These are phyloP conservation scores for Agriotes lineatus DNA, from an alignment of 2,888 invertebrate species.

Conservation along the genomic window DNA sequence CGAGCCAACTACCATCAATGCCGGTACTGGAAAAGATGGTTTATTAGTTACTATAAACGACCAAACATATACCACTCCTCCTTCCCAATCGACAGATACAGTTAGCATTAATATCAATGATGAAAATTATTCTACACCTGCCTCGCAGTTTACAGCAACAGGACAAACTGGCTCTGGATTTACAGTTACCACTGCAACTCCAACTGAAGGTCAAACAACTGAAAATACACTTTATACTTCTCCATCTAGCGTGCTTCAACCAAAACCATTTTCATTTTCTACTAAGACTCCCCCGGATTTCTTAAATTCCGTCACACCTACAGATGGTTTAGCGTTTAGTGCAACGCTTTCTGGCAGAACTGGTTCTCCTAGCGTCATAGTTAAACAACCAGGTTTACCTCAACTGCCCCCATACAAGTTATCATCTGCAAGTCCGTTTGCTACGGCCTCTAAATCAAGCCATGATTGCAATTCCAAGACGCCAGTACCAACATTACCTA, in stretches of 20 bases:
- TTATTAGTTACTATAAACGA: not conserved
- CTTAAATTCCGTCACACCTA: not conserved
- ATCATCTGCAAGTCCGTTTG: conserved; percentile 62
- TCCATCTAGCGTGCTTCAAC: conserved; percentile 33
- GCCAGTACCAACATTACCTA: conserved; percentile 53
- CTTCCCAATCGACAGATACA: not conserved
- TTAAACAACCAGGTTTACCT: not conserved
- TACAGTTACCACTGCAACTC: conserved; percentile 23
- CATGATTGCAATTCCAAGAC: conserved; percentile 44
- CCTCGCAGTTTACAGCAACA: not conserved
- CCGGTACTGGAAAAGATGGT: not conserved
- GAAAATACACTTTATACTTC: not conserved
- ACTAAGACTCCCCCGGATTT: not conserved
- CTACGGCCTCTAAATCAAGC: conserved; percentile 19
- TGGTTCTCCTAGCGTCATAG: not conserved
- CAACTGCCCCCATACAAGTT: conserved; percentile 51
- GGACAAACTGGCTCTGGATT: not conserved
- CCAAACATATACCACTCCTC: not conserved
- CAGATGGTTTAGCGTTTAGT: too few species aligned
- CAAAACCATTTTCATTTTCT: conserved; percentile 43
- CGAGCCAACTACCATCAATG: conserved; percentile 69
- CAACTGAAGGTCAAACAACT: not conserved
- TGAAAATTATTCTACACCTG: not conserved
- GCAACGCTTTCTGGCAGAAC: not conserved
- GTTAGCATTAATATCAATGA: not conserved